Base-by-base conservation (phyloP, 2,888 invertebrate species). In the Incurvaria masculella region DNA sequence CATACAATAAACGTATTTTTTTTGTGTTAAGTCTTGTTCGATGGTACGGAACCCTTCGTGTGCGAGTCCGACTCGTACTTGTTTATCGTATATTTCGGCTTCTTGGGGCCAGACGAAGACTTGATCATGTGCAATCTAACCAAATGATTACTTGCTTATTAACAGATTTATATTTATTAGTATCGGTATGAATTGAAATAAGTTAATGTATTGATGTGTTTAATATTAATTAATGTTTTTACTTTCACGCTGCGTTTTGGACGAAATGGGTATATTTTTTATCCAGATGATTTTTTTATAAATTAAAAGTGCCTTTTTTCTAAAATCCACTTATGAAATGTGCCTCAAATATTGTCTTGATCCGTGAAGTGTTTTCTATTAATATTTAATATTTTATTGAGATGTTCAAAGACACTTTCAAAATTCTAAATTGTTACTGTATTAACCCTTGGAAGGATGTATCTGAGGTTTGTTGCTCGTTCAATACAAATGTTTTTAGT, bases 241-340 rank as follows among this genome's bases (percentile, higher is more conserved):
- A 33, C 33, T 14, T 33, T 4, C 33, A 23, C 33, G 33, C 33
- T 14, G 8, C 8, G 3, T n/a, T n/a, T n/a, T 33, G 33, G 33
- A n/a, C n/a, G n/a, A n/a, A n/a, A n/a, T n/a, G n/a, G n/a, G n/a
- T n/a, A n/a, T n/a, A n/a, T n/a, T n/a, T n/a, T n/a, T n/a, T n/a
- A n/a, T n/a, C n/a, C n/a, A n/a, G n/a, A n/a, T n/a, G n/a, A 33
- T 33, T 33, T 23, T 23, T 14, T 14, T 33, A 33, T 5, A 23
- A 42, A 49, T 47, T 44, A 21, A 16, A 51, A 56, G 56, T 56
- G 56, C 56, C 56, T 56, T 56, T 44, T 8, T 33, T 33, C n/a
- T 8, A 33, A 8, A 44, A 42, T 51, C 42, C 47, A 52, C 53
- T 55, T 53, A 53, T 53, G 53, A 51, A 16, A 42, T 47, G 55